phyloP scores from a whole-genome alignment of 2,797 vertebrate genomes.

The Rhynchotus rufescens region DNA sequence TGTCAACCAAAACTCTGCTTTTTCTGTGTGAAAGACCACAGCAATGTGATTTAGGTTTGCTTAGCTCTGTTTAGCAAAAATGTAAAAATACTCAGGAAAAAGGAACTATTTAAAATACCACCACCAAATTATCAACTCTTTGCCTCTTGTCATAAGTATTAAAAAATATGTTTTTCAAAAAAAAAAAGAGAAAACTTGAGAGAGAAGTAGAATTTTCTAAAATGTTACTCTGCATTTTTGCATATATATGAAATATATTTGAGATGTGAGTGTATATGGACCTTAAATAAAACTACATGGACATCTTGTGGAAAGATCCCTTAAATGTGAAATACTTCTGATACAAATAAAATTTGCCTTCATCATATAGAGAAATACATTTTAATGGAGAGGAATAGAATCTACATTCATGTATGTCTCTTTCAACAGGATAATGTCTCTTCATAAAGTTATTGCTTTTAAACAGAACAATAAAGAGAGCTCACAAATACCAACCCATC shows the following conservation, averaged over 20 bases:
- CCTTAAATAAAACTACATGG: neutral
- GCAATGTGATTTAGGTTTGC: neutral
- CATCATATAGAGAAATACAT: neutral
- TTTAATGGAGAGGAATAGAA: neutral
- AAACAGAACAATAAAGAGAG: neutral
- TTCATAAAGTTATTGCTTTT: neutral
- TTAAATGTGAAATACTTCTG: neutral
- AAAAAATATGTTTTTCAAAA: neutral
- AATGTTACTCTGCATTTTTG: neutral
- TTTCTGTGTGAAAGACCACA: fast-evolving
- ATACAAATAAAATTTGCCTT: neutral
- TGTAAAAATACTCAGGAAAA: conserved; percentile 15
- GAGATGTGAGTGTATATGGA: neutral
- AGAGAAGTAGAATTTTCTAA: neutral
- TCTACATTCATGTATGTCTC: neutral
- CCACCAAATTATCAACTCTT: neutral
- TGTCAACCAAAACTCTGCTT: neutral
- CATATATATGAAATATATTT: neutral
- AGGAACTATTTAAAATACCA: neutral
- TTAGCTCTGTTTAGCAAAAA: neutral
- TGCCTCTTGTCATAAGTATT: neutral
- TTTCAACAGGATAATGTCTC: neutral
- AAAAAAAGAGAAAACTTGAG: neutral
- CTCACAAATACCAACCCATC: neutral
- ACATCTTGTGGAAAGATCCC: neutral